Base-by-base conservation (phyloP, 2,113 vertebrate genomes). In the Mus spicilegus region DNA sequence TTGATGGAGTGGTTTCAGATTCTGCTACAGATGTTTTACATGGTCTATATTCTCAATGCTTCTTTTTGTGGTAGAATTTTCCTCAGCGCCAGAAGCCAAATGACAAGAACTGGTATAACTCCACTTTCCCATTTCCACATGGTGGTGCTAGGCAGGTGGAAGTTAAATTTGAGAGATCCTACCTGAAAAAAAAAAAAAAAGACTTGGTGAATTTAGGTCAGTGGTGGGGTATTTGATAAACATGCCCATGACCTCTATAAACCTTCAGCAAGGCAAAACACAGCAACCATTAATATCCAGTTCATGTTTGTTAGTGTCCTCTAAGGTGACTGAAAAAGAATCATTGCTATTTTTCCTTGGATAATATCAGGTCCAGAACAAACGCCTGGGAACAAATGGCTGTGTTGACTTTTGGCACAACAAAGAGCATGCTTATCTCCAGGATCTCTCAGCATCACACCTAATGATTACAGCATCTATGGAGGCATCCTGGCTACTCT, bases 1-100 rank as follows among this genome's bases (percentile, higher is more conserved):
- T 91, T 92, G 46, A 77, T 73, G 20, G 16, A 36, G 2, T 78
- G 56, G 42, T 84, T 96, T 94, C 39, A 84, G 77, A 72, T 93
- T 65, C 7, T 81, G 10, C 3, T 49, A 30, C 12, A 92, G 46
- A 33, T 89, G 9, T 90, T 87, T 85, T 92, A 84, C 36, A 10
- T 54, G 20, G 24, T 54, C 86, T 93, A 42, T 91, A 91, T 70
- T 54, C 11, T 87, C n/a, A 54, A 19, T 8, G 33, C 67, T 92
- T 94, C 30, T 95, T 96, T 30, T 77, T 72, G 65, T 19, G 42
- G 54, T 17, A 30, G 17, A 13, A 56, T 90, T 93, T 94, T 56
- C 90, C 56, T 63, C 70, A 30, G 16, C 92, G 24, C 6, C 91
- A 46, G 4, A 94, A 76, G 51, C 46, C 70, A 36, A 42, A 91